These are phyloP conservation scores for Conops quadrifasciatus DNA, from an alignment of 2,888 invertebrate genomes.

Conservation along the genomic window DNA sequence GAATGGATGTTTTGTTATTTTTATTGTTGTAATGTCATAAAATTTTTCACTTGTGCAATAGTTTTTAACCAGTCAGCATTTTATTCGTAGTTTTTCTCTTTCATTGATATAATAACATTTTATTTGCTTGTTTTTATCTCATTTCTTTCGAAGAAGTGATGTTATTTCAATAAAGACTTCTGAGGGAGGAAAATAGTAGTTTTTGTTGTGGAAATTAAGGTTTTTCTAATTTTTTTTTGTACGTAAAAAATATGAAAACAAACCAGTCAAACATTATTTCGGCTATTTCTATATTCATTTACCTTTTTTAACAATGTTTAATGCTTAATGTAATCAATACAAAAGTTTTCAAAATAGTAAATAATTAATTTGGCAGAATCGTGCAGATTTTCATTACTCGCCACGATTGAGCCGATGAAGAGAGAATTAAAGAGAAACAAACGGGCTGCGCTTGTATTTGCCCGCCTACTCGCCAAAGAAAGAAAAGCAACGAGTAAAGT, in stretches of 20 bases:
- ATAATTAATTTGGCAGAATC: too few species aligned
- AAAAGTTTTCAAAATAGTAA: background rate
- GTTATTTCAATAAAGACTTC: background rate
- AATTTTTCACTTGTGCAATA: constrained; percentile 21
- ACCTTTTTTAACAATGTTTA: background rate
- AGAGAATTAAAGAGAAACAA: too few species aligned
- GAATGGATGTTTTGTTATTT: constrained; percentile 17
- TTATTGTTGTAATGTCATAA: too few species aligned
- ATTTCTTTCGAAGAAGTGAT: background rate
- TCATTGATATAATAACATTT: background rate
- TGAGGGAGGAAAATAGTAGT: constrained; percentile 5
- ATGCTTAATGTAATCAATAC: background rate
- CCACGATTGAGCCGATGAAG: too few species aligned
- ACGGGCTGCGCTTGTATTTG: too few species aligned
- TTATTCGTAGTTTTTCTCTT: constrained; percentile 28
- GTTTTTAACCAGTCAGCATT: constrained; percentile 64
- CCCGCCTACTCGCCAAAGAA: too few species aligned
- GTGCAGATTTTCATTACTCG: too few species aligned
- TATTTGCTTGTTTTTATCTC: constrained; percentile 5
- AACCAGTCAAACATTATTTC: constrained; percentile 33
- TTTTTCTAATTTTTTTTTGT: too few species aligned
- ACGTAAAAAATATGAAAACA: background rate
- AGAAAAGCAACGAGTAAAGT: too few species aligned
- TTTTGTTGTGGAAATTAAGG: background rate
- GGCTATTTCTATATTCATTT: constrained; percentile 12